Evolutionary conservation across 2,797 vertebrate genomes (phyloP).

Genomic region (Oreortyx pictus): DNA sequence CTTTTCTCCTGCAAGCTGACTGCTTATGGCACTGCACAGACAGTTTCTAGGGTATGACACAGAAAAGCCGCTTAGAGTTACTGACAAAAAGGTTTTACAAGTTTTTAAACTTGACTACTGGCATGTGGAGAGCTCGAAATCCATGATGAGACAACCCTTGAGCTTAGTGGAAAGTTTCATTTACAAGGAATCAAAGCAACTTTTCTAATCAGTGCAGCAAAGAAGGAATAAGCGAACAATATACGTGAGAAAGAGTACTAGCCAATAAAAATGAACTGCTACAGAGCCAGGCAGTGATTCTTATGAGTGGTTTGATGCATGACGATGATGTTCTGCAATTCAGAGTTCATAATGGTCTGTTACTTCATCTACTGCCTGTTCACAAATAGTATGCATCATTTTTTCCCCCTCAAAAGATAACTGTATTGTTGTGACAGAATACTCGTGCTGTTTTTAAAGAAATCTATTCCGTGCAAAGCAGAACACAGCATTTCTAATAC

Average conservation of each 20-base stretch:
- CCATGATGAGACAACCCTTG: background rate
- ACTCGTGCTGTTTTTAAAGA: background rate
- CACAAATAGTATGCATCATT: background rate
- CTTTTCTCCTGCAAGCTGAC: background rate
- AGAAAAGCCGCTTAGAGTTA: conserved; percentile 2
- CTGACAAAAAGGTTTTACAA: background rate
- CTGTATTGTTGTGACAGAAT: background rate
- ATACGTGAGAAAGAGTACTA: background rate
- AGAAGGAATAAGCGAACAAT: background rate
- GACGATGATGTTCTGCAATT: background rate
- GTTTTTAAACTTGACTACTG: background rate
- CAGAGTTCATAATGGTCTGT: background rate
- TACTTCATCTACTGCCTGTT: background rate
- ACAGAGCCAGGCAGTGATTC: background rate
- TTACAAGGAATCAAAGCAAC: background rate
- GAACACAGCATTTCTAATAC: background rate
- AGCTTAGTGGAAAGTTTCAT: background rate
- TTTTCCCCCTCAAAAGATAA: background rate
- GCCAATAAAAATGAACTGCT: background rate
- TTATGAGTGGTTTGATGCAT: rapidly evolving
- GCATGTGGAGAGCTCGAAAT: background rate
- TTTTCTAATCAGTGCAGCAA: background rate
- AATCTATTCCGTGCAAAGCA: background rate
- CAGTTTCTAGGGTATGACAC: background rate
- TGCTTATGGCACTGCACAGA: background rate